A percentile compares a stretch with the other conserved stretches of the same genome.
Evolutionary conservation across 2,113 vertebrate genomes (phyloP).

Genomic region (Melozone crissalis): DNA sequence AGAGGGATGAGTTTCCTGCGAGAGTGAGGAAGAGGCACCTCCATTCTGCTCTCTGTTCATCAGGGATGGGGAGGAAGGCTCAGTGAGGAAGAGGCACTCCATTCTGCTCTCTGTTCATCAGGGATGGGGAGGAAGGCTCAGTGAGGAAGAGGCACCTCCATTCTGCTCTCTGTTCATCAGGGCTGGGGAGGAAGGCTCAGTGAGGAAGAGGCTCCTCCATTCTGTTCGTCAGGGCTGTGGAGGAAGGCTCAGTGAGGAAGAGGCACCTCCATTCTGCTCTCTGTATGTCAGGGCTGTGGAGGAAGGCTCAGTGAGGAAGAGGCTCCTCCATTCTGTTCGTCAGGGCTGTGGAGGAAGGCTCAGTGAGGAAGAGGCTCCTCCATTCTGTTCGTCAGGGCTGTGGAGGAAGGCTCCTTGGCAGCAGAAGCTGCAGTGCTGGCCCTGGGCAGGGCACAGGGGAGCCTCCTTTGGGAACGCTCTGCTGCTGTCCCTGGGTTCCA

Average conservation of each 20-base stretch:
- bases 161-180: no score
- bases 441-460: not conserved
- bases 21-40: not conserved
- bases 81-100: not conserved
- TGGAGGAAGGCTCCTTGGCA: not conserved
- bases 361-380: not conserved
- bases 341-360: not conserved
- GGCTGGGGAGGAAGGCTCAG: accelerated
- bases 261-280: not conserved
- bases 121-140: not conserved
- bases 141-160: not conserved
- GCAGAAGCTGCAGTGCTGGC: not conserved
- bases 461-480: accelerated
- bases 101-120: no score
- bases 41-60: no score
- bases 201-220: not conserved
- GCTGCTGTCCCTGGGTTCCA: accelerated
- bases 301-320: not conserved
- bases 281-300: no score
- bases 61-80: not conserved
- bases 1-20: accelerated
- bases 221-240: no score
- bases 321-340: not conserved
- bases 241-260: not conserved
- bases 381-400: accelerated